These are phyloP conservation scores for Penaeus vannamei DNA, from an alignment of 1,140 invertebrate species.

Conservation along the genomic window DNA sequence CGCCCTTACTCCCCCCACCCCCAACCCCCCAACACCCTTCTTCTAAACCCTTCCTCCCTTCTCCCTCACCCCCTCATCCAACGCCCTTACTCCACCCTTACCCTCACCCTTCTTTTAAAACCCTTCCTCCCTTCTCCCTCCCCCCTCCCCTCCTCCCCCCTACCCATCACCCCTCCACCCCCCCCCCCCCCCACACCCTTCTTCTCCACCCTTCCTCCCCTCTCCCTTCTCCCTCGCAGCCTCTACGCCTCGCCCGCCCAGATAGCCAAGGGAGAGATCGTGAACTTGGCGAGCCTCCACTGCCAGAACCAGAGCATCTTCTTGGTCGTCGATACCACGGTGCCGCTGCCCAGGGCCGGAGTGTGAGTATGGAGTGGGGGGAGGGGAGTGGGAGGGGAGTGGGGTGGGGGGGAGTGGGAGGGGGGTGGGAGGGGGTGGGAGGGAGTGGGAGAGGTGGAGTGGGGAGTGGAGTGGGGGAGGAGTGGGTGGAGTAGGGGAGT, in stretches of 20 bases:
- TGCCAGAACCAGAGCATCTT: constrained; percentile 77
- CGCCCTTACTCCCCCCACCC: no score
- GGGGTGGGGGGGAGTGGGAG: background rate
- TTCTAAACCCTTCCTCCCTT: no score
- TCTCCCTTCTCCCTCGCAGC: constrained; percentile 60
- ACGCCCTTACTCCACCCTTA: no score
- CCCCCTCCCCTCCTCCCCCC: no score
- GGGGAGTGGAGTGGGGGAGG: background rate
- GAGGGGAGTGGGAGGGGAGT: background rate
- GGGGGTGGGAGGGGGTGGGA: constrained; percentile 8
- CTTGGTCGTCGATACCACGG: constrained; percentile 79
- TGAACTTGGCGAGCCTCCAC: constrained; percentile 76
- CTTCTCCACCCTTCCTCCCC: background rate
- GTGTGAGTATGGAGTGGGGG: constrained; percentile 34
- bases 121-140: accelerated
- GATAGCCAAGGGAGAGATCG: constrained; percentile 75
- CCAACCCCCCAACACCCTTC: no score
- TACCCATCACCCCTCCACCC: no score
- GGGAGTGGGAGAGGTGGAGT: constrained; percentile 43
- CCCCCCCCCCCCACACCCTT: background rate
- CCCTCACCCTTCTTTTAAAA: no score
- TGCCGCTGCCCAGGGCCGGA: constrained; percentile 73
- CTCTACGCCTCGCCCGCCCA: constrained; percentile 77
- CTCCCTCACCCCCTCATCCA: background rate
- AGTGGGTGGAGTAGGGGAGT: no score